Percentiles rank a stretch among this genome's conserved stretches.
Evolutionary conservation across 1,140 invertebrate species (phyloP).

Genomic region (Drosophila chauvacae): DNA sequence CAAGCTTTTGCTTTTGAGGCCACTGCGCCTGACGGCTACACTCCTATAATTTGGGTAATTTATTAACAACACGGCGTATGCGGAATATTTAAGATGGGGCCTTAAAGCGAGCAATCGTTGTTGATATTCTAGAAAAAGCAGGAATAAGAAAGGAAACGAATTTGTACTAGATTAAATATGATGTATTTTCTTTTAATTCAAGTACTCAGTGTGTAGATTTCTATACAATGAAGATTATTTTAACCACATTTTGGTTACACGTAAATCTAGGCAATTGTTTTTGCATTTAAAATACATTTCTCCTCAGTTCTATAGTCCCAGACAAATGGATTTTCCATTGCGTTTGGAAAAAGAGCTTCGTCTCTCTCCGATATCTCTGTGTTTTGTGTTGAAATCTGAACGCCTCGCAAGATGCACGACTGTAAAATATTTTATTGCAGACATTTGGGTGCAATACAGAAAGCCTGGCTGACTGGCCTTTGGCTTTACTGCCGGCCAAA

Average conservation of each 20-base stretch:
- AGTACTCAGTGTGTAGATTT: neutral
- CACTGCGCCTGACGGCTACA: conserved; percentile 30
- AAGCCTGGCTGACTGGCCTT: conserved; percentile 21
- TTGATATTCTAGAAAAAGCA: neutral
- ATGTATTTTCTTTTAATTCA: neutral
- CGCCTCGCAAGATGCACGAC: conserved; percentile 32
- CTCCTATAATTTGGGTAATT: conserved; percentile 71
- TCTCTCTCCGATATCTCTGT: neutral
- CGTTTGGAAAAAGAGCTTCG: neutral
- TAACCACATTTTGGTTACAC: neutral
- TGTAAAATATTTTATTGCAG: conserved; percentile 61
- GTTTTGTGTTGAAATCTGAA: conserved; percentile 30
- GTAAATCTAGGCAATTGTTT: conserved; percentile 5
- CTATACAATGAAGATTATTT: neutral
- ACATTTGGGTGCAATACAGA: conserved; percentile 49
- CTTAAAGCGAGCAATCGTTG: neutral
- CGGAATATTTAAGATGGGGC: conserved; percentile 49
- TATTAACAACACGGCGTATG: conserved; percentile 59
- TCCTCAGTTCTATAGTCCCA: conserved; percentile 2
- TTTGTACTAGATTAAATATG: too few relatives aligned
- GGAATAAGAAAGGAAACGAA: too few relatives aligned
- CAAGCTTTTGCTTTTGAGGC: conserved; percentile 11
- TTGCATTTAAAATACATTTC: conserved; percentile 1
- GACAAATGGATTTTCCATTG: conserved; percentile 6
- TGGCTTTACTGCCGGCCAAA: conserved; percentile 17